These are phyloP conservation scores for Delphinus delphis DNA, from an alignment of 2,113 vertebrate species.

Conservation along the genomic window DNA sequence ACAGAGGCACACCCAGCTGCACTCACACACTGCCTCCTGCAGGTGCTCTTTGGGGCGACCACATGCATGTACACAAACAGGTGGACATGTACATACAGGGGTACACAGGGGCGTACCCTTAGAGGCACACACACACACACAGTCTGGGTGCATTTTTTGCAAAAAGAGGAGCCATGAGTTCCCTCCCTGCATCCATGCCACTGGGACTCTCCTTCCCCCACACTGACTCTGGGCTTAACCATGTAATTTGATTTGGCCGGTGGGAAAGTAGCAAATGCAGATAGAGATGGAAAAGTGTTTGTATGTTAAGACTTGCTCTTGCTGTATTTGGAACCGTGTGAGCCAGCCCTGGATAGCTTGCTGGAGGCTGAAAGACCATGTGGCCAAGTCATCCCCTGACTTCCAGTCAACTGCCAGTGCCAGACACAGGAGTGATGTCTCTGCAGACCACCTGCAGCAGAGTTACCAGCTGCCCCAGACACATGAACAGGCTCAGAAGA, in stretches of 20 bases:
- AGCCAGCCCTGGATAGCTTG: not conserved
- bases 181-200: not conserved
- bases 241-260: not conserved
- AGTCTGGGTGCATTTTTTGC: not conserved
- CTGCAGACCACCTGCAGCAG: not conserved
- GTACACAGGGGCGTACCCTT: too few species aligned
- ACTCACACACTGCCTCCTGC: not conserved
- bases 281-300: not conserved
- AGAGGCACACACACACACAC: not conserved
- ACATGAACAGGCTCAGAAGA: not conserved
- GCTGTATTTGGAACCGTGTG: not conserved
- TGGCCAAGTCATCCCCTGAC: not conserved
- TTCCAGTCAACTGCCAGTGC: not conserved
- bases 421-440: not conserved
- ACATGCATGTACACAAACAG: not conserved
- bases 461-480: not conserved
- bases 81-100: accelerated
- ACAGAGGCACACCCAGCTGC: accelerated
- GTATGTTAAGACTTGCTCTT: not conserved
- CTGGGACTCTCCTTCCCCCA: not conserved
- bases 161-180: not conserved
- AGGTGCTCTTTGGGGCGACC: not conserved
- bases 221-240: not conserved
- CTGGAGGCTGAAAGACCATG: not conserved
- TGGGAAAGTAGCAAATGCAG: not conserved